Evolutionary conservation across 2,797 vertebrate genomes (phyloP).

Genomic region (Phalanger gymnotis): DNA sequence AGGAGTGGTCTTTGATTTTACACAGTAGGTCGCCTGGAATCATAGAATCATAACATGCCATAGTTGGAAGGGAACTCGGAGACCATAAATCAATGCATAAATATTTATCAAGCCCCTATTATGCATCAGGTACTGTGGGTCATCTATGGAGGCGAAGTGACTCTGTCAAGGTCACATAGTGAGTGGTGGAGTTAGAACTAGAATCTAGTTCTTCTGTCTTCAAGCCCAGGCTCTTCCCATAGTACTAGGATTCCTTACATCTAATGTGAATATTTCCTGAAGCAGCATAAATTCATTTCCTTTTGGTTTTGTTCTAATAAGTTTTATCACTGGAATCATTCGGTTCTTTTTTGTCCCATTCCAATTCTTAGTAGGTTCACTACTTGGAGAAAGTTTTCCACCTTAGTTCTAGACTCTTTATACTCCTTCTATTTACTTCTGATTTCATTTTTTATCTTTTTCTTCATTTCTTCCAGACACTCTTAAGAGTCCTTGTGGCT

Average conservation of each 20-base stretch:
- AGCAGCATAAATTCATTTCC: not conserved
- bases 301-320: not conserved
- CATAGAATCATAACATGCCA: not conserved
- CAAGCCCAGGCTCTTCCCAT: not conserved
- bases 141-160: not conserved
- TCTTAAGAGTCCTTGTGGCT: not conserved
- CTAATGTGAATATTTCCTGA: not conserved
- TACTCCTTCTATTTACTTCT: not conserved
- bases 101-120: not conserved
- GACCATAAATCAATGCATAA: not conserved
- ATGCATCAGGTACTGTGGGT: not conserved
- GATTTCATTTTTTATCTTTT: not conserved
- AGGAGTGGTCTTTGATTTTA: not conserved
- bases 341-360: not conserved
- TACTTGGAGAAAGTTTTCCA: not conserved
- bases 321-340: not conserved
- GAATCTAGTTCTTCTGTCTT: not conserved
- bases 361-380: not conserved
- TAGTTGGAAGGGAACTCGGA: not conserved
- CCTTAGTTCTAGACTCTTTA: not conserved
- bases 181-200: not conserved
- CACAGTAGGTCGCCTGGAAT: not conserved
- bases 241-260: constrained; percentile 16
- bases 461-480: not conserved
- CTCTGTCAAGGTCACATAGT: not conserved